Evolutionary conservation across 2,113 vertebrate species (phyloP).

Genomic region (Hydrochoerus hydrochaeris): DNA sequence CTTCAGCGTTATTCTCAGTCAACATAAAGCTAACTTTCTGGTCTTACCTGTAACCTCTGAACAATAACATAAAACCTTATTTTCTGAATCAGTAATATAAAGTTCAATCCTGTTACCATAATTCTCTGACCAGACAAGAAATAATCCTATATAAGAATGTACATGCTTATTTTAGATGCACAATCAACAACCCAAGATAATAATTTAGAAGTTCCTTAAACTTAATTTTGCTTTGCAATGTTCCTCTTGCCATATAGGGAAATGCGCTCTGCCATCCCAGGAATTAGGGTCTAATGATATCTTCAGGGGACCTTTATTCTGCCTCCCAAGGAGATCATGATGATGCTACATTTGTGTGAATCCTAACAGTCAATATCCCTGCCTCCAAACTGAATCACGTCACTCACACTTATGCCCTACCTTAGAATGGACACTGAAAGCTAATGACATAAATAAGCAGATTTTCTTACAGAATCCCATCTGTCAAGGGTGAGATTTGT

Average conservation of each 20-base stretch:
- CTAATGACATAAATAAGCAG: background rate
- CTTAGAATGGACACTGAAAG: background rate
- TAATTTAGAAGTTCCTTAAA: background rate
- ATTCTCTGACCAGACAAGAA: background rate
- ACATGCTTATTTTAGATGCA: background rate
- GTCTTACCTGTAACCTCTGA: background rate
- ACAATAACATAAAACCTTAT: background rate
- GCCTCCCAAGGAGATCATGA: background rate
- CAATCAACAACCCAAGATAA: background rate
- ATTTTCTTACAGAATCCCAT: background rate
- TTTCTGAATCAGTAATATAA: background rate
- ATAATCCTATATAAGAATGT: background rate
- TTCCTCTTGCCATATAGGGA: background rate
- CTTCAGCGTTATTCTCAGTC: background rate
- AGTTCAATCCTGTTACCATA: background rate
- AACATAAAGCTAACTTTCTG: background rate
- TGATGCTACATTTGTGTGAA: background rate
- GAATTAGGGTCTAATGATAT: background rate
- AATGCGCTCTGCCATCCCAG: background rate
- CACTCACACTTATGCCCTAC: background rate
- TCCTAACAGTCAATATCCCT: background rate
- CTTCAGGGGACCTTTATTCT: background rate
- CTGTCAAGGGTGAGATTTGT: background rate
- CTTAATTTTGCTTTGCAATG: background rate
- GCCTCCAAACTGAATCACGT: background rate